phyloP scores from a whole-genome alignment of 2,113 vertebrate species.

The Colossoma macropomum region DNA sequence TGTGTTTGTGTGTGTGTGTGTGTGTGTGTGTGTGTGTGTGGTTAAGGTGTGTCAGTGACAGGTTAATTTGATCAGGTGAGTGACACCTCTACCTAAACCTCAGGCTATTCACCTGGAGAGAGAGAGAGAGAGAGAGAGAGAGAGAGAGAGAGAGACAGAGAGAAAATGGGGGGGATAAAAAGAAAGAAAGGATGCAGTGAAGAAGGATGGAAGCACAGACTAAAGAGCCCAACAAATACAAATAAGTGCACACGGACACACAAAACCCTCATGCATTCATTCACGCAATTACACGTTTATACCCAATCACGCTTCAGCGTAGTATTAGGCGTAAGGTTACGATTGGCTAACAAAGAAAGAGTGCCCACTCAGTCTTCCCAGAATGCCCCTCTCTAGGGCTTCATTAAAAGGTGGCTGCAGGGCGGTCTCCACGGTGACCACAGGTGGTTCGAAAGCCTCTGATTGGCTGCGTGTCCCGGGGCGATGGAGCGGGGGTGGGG shows the following conservation, averaged over 20 bases:
- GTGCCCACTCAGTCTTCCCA: conserved; percentile 43
- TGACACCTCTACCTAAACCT: conserved; percentile 74
- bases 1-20: background rate
- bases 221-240: background rate
- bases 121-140: background rate
- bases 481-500: conserved; percentile 36
- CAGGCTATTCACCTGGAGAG: conserved; percentile 80
- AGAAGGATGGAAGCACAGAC: background rate
- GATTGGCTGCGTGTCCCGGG: conserved; percentile 67
- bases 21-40: conserved; percentile 7
- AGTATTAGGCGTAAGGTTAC: conserved; percentile 18
- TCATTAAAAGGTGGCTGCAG: conserved; percentile 97
- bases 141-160: background rate
- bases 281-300: conserved; percentile 43
- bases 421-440: conserved; percentile 92
- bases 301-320: conserved; percentile 34
- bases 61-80: conserved; percentile 81
- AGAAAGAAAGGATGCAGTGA: background rate
- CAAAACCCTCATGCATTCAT: conserved; percentile 36
- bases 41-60: conserved; percentile 69
- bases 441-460: conserved; percentile 88
- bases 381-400: conserved; percentile 83
- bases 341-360: conserved; percentile 42
- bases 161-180: background rate
- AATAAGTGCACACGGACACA: conserved; percentile 12